These are phyloP conservation scores for Thyatira batis DNA, from an alignment of 2,888 invertebrate species.

Conservation along the genomic window DNA sequence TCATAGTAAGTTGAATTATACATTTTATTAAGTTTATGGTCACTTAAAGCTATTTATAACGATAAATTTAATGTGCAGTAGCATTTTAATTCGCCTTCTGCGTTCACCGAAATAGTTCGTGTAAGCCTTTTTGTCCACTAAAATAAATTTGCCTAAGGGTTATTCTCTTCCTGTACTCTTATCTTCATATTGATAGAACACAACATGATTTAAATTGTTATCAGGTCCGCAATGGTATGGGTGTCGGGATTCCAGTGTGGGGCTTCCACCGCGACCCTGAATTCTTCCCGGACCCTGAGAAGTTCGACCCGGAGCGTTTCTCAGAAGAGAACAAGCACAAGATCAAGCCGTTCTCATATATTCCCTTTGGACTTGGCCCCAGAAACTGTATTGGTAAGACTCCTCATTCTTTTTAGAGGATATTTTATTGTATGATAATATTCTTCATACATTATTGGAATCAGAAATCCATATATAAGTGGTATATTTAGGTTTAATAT, in stretches of 20 bases:
- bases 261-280: conserved; percentile 72
- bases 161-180: too few species aligned
- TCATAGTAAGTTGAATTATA: conserved; percentile 25
- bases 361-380: conserved; percentile 81
- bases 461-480: too few species aligned
- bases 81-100: too few species aligned
- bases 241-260: conserved; percentile 55
- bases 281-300: conserved; percentile 74
- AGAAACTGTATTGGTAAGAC: conserved; percentile 80
- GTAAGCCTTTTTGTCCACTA: too few species aligned
- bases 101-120: too few species aligned
- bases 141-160: too few species aligned
- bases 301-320: conserved; percentile 82
- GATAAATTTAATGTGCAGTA: too few species aligned
- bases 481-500: too few species aligned
- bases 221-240: conserved; percentile 46
- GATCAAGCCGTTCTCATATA: conserved; percentile 47
- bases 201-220: too few species aligned
- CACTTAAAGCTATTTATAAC: too few species aligned
- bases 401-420: not conserved
- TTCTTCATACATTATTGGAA: not conserved
- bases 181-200: too few species aligned
- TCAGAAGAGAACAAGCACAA: conserved; percentile 78
- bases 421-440: not conserved
- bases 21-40: not conserved